Evolutionary conservation across 2,888 invertebrate genomes (phyloP).

Genomic region (Arge pagana): DNA sequence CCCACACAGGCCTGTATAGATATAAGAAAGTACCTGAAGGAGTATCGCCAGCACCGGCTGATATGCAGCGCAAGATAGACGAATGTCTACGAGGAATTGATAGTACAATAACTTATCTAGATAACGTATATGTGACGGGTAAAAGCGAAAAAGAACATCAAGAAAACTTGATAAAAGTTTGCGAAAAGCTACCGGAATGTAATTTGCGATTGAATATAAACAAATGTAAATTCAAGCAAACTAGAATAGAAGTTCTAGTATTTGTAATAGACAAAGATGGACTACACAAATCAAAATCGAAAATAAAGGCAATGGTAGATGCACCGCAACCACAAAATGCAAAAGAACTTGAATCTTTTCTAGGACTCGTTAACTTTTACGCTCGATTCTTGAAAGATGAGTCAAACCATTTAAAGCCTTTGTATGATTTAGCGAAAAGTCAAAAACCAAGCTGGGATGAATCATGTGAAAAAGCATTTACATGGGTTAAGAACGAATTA

Average conservation of each 20-base stretch:
- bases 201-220: slow-evolving; percentile 26
- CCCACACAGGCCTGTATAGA: slow-evolving; percentile 21
- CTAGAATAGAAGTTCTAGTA: slow-evolving; percentile 35
- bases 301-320: slow-evolving; percentile 34
- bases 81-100: slow-evolving; percentile 24
- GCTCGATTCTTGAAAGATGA: slow-evolving; percentile 42
- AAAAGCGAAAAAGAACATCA: slow-evolving; percentile 25
- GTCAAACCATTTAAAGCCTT: slow-evolving; percentile 34
- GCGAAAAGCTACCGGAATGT: slow-evolving; percentile 26
- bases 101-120: slow-evolving; percentile 5
- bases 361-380: slow-evolving; percentile 46
- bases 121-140: slow-evolving; percentile 28
- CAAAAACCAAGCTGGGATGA: slow-evolving; percentile 35
- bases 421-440: slow-evolving; percentile 36
- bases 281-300: slow-evolving; percentile 32
- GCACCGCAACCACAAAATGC: slow-evolving; percentile 32
- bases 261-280: slow-evolving; percentile 34
- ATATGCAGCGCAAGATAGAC: slow-evolving; percentile 20
- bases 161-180: slow-evolving; percentile 24
- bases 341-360: slow-evolving; percentile 35
- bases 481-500: slow-evolving; percentile 32
- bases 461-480: slow-evolving; percentile 38
- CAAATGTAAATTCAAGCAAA: slow-evolving; percentile 38
- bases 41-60: slow-evolving; percentile 2
- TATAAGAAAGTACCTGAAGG: slow-evolving; percentile 22